These are phyloP conservation scores for Lamellibrachia luymesi DNA, from an alignment of 1,140 invertebrate genomes.

Conservation along the genomic window DNA sequence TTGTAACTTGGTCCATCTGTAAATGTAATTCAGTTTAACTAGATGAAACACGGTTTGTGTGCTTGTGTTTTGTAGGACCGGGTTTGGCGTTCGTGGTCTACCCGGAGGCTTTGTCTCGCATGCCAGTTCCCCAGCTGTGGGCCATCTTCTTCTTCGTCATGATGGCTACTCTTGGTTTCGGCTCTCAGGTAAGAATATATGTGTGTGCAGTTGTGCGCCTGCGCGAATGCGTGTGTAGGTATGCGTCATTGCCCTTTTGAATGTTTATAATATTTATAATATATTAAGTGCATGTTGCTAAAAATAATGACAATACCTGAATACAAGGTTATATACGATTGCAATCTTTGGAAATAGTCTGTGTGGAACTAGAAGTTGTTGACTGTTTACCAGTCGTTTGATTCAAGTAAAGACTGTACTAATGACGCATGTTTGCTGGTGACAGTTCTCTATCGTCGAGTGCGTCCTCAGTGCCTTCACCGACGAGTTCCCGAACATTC, in stretches of 20 bases:
- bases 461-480: constrained; percentile 24
- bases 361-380: neutral
- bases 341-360: neutral
- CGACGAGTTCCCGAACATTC: constrained; percentile 23
- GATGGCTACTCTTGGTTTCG: constrained; percentile 53
- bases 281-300: neutral
- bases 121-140: constrained; percentile 80
- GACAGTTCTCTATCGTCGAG: constrained; percentile 27
- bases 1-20: neutral
- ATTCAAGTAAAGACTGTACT: neutral
- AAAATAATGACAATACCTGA: neutral
- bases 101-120: constrained; percentile 77
- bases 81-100: constrained; percentile 82
- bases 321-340: neutral
- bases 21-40: neutral
- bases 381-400: neutral
- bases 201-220: neutral
- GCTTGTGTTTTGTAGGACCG: constrained; percentile 60
- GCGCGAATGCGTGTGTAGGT: neutral
- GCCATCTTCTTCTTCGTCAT: constrained; percentile 78
- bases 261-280: neutral
- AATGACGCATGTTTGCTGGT: neutral
- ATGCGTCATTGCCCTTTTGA: neutral
- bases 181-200: constrained; percentile 51
- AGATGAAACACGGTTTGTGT: too few species aligned